Conservation (phyloP, 2,888 invertebrate genomes). For the Lepidochrysops patricia region DNA sequence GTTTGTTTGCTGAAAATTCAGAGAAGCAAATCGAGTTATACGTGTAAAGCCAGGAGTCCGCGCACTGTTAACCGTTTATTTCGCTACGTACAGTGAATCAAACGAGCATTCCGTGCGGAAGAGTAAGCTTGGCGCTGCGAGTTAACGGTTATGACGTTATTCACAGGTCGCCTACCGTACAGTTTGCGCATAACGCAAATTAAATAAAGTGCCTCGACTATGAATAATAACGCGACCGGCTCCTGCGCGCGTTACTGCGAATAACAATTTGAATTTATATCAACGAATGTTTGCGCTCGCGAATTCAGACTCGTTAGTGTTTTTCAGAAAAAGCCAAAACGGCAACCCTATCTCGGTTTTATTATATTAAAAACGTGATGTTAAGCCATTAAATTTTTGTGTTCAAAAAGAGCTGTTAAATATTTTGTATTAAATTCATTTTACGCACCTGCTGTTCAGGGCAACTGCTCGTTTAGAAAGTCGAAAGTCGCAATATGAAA, state of each 20-base stretch:
- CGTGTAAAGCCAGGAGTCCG: conserved; percentile 49
- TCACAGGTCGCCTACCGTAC: conserved; percentile 18
- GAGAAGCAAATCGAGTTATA: conserved; percentile 66
- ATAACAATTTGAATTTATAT: conserved; percentile 22
- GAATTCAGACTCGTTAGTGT: conserved; percentile 6
- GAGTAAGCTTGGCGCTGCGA: background rate
- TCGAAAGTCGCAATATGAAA: no score
- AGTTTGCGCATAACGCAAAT: conserved; percentile 60
- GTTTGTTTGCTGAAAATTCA: conserved; percentile 53
- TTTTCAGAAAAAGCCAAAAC: background rate
- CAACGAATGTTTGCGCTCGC: conserved; percentile 2
- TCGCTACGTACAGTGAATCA: conserved; percentile 39
- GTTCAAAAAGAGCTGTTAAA: background rate
- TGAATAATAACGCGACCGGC: conserved; percentile 39
- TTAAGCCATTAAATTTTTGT: background rate
- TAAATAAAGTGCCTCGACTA: conserved; percentile 61
- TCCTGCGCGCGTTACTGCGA: conserved; percentile 26
- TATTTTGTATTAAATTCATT: background rate
- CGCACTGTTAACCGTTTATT: conserved; percentile 57
- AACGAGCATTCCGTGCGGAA: background rate
- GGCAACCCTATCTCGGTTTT: background rate
- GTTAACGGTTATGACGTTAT: conserved; percentile 15
- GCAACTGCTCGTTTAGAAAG: no score
- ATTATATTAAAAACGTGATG: background rate
- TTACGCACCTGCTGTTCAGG: background rate